Evolutionary conservation across 2,888 invertebrate genomes (phyloP).

Genomic region (Erannis defoliaria): DNA sequence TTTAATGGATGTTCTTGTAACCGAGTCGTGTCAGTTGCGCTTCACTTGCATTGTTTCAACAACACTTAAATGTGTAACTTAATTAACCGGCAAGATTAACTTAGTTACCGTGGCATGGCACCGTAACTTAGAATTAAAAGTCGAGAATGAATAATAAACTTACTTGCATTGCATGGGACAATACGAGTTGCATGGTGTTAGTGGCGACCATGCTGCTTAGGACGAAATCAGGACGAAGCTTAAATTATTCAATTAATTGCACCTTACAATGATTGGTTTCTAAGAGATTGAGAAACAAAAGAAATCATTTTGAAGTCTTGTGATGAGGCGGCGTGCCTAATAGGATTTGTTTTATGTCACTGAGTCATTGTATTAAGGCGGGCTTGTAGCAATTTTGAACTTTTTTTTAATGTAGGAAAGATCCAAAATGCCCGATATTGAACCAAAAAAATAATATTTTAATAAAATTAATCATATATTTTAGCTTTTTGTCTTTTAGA

Average conservation of each 20-base stretch:
- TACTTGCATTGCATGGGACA: constrained; percentile 29
- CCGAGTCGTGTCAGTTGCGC: constrained; percentile 16
- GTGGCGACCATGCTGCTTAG: constrained; percentile 15
- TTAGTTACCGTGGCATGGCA: constrained; percentile 37
- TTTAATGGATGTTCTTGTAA: constrained; percentile 17
- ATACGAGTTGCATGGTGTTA: constrained; percentile 20
- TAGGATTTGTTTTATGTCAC: constrained; percentile 8
- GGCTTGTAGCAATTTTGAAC: no score
- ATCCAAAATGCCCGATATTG: no score
- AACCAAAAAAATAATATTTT: no score
- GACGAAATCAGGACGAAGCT: neutral
- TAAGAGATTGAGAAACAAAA: neutral
- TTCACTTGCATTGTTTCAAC: constrained; percentile 30
- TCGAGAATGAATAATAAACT: constrained; percentile 35
- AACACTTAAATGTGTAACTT: constrained; percentile 33
- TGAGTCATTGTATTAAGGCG: constrained; percentile 15
- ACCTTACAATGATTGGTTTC: neutral
- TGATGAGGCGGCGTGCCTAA: neutral
- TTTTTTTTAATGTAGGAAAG: no score
- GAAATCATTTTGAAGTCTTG: neutral
- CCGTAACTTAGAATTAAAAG: constrained; percentile 39
- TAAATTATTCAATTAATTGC: neutral
- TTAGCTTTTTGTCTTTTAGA: no score
- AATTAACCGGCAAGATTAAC: constrained; percentile 41
- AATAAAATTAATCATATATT: no score